Conservation (phyloP, 2,888 invertebrate species). For the Aleiodes leptofemur region DNA sequence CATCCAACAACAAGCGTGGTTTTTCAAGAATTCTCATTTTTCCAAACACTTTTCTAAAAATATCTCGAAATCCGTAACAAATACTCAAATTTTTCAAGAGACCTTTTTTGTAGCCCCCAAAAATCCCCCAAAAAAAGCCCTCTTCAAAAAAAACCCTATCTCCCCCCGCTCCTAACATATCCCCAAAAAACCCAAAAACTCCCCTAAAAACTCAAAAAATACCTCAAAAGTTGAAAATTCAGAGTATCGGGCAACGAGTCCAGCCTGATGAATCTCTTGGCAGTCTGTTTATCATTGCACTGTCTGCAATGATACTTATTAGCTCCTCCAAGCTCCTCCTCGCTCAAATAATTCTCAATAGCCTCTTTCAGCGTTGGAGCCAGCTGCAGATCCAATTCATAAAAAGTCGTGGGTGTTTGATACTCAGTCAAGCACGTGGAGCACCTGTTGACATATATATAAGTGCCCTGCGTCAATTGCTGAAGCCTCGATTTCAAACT, state of each 20-base stretch:
- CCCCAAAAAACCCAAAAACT: too few relatives aligned
- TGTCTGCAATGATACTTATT: conserved; percentile 79
- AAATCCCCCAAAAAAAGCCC: too few relatives aligned
- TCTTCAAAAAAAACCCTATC: too few relatives aligned
- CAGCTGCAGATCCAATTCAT: conserved; percentile 79
- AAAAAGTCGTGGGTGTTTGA: conserved; percentile 77
- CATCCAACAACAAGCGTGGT: too few relatives aligned
- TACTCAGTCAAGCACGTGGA: conserved; percentile 77
- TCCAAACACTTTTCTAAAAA: too few relatives aligned
- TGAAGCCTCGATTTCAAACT: conserved; percentile 67
- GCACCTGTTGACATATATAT: conserved; percentile 73
- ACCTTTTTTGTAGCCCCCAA: too few relatives aligned
- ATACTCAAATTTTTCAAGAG: too few relatives aligned
- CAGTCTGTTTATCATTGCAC: conserved; percentile 79
- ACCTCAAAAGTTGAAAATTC: conserved; percentile 78
- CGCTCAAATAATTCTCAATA: conserved; percentile 78
- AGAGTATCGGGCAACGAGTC: conserved; percentile 78
- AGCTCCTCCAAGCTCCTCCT: conserved; percentile 79
- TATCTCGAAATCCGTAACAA: too few relatives aligned
- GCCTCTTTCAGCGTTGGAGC: conserved; percentile 77
- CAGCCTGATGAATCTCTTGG: conserved; percentile 77
- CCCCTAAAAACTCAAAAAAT: neutral
- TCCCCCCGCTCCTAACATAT: too few relatives aligned
- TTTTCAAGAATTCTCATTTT: too few relatives aligned
- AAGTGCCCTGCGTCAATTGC: conserved; percentile 70